phyloP scores from a whole-genome alignment of 1,140 invertebrate species.

The Drosophila carrolli region DNA sequence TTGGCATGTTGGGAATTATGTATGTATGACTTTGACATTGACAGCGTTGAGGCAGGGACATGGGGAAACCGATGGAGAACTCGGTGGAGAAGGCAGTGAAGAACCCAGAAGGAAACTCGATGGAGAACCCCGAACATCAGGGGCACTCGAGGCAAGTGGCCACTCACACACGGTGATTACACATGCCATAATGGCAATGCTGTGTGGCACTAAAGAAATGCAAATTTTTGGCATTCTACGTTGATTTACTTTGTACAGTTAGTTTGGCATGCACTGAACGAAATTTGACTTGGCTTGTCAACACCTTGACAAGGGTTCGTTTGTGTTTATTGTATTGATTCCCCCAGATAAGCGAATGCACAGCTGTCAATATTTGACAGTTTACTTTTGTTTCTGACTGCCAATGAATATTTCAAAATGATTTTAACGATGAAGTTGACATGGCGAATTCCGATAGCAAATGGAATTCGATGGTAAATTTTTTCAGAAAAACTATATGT shows the following conservation, averaged over 20 bases:
- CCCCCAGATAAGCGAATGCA: conserved; percentile 4
- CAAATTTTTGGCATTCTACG: conserved; percentile 65
- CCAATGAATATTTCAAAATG: conserved; percentile 34
- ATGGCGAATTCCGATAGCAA: no score
- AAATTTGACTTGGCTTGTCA: conserved; percentile 44
- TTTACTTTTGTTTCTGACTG: conserved; percentile 41
- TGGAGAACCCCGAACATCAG: neutral
- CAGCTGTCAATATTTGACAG: conserved; percentile 44
- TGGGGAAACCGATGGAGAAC: conserved; percentile 13
- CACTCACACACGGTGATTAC: conserved; percentile 44
- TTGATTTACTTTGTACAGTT: conserved; percentile 74
- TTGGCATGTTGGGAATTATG: conserved; percentile 75
- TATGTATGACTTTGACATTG: conserved; percentile 79
- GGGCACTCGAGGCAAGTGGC: conserved; percentile 6
- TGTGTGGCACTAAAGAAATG: conserved; percentile 30
- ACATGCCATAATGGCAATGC: conserved; percentile 41
- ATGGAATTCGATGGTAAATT: neutral
- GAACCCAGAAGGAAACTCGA: neutral
- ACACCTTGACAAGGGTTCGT: conserved; percentile 37
- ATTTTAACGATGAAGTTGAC: conserved; percentile 26
- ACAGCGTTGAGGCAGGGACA: conserved; percentile 51
- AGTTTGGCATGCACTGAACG: conserved; percentile 56
- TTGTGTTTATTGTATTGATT: conserved; percentile 32
- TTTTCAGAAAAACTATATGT: no score
- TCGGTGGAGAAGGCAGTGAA: neutral